These are phyloP conservation scores for Sebastes baramenuke DNA, from an alignment of 2,797 vertebrate genomes.

Conservation along the genomic window DNA sequence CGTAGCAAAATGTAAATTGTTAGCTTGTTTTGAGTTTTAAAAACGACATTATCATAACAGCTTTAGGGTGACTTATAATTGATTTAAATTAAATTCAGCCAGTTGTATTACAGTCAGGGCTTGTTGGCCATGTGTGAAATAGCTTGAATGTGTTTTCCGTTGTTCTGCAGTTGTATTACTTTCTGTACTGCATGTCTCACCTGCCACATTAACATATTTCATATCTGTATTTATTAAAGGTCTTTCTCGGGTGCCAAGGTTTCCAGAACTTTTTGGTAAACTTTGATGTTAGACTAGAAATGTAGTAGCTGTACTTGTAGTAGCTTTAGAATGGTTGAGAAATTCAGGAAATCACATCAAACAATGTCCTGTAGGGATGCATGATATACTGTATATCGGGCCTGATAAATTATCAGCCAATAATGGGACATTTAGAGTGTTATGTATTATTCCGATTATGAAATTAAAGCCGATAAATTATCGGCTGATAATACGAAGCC, in stretches of 20 bases:
- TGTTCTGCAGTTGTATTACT: constrained; percentile 15
- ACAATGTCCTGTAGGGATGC: neutral
- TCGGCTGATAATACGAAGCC: no score
- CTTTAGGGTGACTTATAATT: constrained; percentile 44
- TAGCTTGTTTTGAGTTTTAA: constrained; percentile 12
- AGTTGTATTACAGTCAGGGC: constrained; percentile 22
- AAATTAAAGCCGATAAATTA: no score
- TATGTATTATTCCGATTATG: no score
- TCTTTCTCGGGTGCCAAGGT: constrained; percentile 78
- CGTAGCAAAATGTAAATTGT: constrained; percentile 4
- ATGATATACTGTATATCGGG: no score
- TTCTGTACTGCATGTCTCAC: neutral
- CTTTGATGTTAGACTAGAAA: constrained; percentile 22
- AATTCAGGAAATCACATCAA: neutral
- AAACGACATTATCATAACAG: constrained; percentile 18
- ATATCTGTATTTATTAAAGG: constrained; percentile 65
- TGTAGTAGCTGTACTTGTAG: constrained; percentile 7
- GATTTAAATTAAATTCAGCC: constrained; percentile 29
- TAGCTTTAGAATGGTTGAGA: constrained; percentile 10
- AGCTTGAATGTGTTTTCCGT: constrained; percentile 23
- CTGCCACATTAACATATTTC: constrained; percentile 44
- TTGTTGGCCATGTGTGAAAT: constrained; percentile 50
- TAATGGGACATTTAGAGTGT: no score
- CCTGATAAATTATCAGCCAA: no score
- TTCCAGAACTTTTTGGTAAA: constrained; percentile 81